A percentile compares a stretch with the other conserved stretches of the same genome.
phyloP scores from a whole-genome alignment of 2,113 vertebrate genomes.

The Struthio camelus region DNA sequence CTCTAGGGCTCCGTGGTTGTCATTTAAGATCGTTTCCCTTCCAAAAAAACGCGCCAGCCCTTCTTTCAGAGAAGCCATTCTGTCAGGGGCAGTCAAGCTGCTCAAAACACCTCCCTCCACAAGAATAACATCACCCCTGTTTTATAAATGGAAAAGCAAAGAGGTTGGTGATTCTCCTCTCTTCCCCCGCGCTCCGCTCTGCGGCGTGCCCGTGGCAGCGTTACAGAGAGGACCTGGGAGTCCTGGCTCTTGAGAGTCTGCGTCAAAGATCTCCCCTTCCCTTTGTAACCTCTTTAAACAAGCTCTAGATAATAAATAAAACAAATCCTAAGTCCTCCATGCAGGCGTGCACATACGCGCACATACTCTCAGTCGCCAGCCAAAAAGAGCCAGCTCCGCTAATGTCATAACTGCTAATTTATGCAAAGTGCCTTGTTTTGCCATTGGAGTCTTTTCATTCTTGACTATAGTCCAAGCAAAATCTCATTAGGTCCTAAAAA shows the following conservation, averaged over 20 bases:
- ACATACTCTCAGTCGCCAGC: background rate
- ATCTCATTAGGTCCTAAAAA: slow-evolving; percentile 40
- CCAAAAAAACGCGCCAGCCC: background rate
- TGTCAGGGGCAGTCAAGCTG: background rate
- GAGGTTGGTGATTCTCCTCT: background rate
- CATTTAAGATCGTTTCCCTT: background rate
- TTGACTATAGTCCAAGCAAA: slow-evolving; percentile 25
- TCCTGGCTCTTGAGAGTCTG: background rate
- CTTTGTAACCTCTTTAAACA: background rate
- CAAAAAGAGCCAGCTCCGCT: background rate
- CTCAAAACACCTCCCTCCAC: background rate
- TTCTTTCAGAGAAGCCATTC: background rate
- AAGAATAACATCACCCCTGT: background rate
- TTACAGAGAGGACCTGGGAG: background rate
- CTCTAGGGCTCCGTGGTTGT: background rate
- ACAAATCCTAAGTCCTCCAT: background rate
- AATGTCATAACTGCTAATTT: background rate
- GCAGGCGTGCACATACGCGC: background rate
- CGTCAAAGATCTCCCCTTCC: background rate
- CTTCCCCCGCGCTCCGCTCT: accelerated
- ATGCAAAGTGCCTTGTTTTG: slow-evolving; percentile 16
- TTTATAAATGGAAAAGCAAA: too few relatives aligned
- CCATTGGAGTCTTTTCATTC: background rate
- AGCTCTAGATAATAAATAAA: background rate
- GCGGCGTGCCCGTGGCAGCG: accelerated